These are phyloP conservation scores for Hycleus phaleratus DNA, from an alignment of 1,140 invertebrate species.

Conservation along the genomic window DNA sequence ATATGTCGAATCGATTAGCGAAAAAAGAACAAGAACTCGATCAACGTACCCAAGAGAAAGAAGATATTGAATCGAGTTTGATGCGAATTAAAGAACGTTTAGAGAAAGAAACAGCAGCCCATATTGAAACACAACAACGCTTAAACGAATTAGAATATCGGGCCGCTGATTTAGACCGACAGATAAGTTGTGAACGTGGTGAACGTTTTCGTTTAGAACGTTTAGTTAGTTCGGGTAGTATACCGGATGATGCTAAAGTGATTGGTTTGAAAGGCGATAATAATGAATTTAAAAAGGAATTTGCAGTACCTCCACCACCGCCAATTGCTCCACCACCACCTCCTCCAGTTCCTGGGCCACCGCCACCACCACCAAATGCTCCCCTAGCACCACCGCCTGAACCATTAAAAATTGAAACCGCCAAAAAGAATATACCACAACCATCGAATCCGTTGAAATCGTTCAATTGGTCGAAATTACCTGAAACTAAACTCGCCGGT, in stretches of 20 bases:
- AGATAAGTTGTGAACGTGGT: conserved; percentile 73
- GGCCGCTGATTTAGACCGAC: conserved; percentile 62
- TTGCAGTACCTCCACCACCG: conserved; percentile 49
- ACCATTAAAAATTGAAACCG: conserved; percentile 47
- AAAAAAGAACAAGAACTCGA: conserved; percentile 93
- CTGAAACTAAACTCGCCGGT: conserved; percentile 77
- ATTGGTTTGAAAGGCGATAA: conserved; percentile 33
- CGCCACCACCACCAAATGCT: conserved; percentile 43
- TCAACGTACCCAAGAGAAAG: conserved; percentile 80
- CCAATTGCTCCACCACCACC: conserved; percentile 49
- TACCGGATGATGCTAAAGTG: conserved; percentile 89
- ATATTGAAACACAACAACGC: conserved; percentile 81
- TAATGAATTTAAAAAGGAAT: conserved; percentile 43
- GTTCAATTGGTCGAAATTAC: conserved; percentile 95
- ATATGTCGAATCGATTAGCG: conserved; percentile 74
- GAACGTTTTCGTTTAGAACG: conserved; percentile 76
- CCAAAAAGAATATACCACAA: conserved; percentile 75
- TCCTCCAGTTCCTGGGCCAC: conserved; percentile 44
- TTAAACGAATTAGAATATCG: conserved; percentile 65
- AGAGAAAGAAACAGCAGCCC: conserved; percentile 80
- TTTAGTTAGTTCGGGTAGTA: conserved; percentile 76
- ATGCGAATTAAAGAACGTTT: conserved; percentile 78
- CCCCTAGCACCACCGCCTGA: conserved; percentile 49
- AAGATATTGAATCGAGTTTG: conserved; percentile 81
- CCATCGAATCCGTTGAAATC: conserved; percentile 89